Evolutionary conservation across 2,113 vertebrate species (phyloP).

Genomic region (Megalops atlanticus): DNA sequence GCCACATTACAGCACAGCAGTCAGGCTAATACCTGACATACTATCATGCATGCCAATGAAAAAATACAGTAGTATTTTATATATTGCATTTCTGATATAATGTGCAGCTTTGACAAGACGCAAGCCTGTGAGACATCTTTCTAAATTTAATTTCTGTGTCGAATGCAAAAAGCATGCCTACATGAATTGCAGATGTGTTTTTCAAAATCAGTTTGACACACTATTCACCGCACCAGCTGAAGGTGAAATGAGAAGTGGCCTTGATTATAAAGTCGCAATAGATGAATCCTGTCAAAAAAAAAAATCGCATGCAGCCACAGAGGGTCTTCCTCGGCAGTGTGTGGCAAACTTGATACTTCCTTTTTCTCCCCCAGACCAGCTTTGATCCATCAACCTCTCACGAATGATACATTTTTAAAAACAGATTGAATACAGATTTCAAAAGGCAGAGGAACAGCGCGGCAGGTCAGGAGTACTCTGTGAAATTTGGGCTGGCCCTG

Average conservation of each 20-base stretch:
- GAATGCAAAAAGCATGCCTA: too few relatives aligned
- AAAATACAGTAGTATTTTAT: neutral
- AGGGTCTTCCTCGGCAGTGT: neutral
- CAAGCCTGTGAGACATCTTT: too few relatives aligned
- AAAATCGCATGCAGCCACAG: neutral
- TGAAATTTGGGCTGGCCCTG: slow-evolving; percentile 26
- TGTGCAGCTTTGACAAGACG: neutral
- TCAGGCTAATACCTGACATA: neutral
- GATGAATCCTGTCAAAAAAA: too few relatives aligned
- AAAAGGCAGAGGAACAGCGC: neutral
- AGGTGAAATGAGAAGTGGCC: neutral
- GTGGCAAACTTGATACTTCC: neutral
- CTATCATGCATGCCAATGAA: too few relatives aligned
- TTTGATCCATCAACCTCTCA: neutral
- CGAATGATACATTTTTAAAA: neutral
- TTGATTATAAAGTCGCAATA: neutral
- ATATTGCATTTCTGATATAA: neutral
- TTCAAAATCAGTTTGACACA: too few relatives aligned
- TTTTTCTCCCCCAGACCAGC: neutral
- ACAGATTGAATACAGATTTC: neutral
- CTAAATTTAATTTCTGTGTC: too few relatives aligned
- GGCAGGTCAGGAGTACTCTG: neutral
- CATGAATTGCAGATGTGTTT: too few relatives aligned
- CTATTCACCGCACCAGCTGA: neutral
- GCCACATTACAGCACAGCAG: neutral